A percentile compares a stretch with the other conserved stretches of the same genome.
These are phyloP conservation scores for Kryptopterus vitreolus DNA, from an alignment of 2,797 vertebrate species.

Conservation along the genomic window DNA sequence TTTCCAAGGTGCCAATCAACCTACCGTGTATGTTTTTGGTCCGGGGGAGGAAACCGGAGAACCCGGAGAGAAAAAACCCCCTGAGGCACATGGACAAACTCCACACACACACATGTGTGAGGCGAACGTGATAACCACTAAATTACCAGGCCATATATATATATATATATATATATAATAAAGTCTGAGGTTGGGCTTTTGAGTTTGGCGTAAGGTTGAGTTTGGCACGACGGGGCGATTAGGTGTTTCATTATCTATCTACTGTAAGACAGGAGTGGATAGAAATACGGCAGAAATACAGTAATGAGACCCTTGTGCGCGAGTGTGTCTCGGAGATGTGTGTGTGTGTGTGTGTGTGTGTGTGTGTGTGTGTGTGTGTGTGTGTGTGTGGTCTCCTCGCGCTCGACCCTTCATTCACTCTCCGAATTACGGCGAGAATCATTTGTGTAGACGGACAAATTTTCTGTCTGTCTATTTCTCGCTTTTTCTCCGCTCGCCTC, in stretches of 20 bases:
- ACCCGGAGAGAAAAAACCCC: too few species aligned
- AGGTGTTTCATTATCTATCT: not conserved
- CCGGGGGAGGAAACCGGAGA: too few species aligned
- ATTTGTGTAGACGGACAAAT: conserved; percentile 13
- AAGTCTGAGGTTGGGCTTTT: not conserved
- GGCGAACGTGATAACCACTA: too few species aligned
- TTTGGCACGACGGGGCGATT: not conserved
- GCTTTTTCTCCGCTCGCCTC: conserved; percentile 8
- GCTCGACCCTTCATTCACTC: conserved; percentile 20
- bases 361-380: conserved; percentile 23
- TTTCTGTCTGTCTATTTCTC: conserved; percentile 13
- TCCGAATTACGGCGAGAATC: conserved; percentile 17
- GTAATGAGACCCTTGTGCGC: not conserved
- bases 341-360: conserved; percentile 25
- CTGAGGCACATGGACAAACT: too few species aligned
- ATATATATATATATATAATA: too few species aligned
- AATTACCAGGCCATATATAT: too few species aligned
- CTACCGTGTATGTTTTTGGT: too few species aligned
- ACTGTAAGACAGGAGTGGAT: not conserved
- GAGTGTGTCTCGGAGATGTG: not conserved
- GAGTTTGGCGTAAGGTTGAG: not conserved
- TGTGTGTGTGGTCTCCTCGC: conserved; percentile 17
- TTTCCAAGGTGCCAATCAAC: too few species aligned
- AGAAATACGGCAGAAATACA: not conserved
- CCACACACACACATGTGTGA: too few species aligned